Conservation (phyloP, 2,113 vertebrate species). For the Hyperoodon ampullatus region DNA sequence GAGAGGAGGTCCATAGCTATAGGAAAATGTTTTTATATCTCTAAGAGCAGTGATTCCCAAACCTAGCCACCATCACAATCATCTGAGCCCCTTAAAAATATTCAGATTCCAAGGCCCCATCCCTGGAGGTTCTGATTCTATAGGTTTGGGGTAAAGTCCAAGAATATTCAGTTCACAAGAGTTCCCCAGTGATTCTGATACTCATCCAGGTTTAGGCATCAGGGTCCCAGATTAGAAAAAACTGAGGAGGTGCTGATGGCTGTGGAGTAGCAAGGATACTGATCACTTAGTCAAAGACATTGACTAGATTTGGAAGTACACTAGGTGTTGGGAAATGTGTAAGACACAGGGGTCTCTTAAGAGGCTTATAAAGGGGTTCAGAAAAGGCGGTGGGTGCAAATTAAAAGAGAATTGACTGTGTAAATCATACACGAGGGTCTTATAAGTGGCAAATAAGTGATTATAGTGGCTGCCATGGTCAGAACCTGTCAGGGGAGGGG, state of each 20-base stretch:
- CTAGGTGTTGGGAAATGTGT: neutral
- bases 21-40: neutral
- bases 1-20: neutral
- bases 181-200: neutral
- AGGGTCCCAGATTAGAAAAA: neutral
- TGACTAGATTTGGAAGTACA: neutral
- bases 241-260: neutral
- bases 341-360: neutral
- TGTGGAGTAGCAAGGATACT: neutral
- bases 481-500: neutral
- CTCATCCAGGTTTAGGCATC: neutral
- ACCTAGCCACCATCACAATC: neutral
- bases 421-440: neutral
- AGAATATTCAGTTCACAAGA: neutral
- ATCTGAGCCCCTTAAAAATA: neutral
- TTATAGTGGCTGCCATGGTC: neutral
- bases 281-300: neutral
- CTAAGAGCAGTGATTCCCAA: neutral
- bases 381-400: neutral
- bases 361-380: neutral
- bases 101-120: neutral
- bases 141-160: neutral
- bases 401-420: neutral
- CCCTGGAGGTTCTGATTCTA: neutral
- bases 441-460: neutral